Conservation (phyloP, 2,113 vertebrate genomes). For the Hippocampus zosterae region DNA sequence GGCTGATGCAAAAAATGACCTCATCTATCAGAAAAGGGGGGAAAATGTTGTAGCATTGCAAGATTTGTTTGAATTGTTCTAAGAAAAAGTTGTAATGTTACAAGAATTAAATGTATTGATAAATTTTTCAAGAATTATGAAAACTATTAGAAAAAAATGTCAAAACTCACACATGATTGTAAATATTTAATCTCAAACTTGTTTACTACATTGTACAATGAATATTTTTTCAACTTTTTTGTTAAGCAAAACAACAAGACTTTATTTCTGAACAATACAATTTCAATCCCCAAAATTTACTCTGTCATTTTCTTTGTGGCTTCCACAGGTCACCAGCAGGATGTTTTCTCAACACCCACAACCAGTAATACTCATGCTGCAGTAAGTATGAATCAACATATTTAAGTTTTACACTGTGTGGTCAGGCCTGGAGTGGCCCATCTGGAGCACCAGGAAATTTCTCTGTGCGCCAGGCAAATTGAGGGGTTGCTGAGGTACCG, state of each 20-base stretch:
- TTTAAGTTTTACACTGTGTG: background rate
- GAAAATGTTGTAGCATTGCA: too few species aligned
- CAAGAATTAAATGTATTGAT: too few species aligned
- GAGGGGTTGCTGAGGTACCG: too few species aligned
- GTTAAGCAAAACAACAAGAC: background rate
- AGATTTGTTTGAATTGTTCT: too few species aligned
- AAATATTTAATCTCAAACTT: background rate
- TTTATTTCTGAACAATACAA: background rate
- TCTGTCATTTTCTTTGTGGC: background rate
- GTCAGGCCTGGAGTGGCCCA: too few species aligned
- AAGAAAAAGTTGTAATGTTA: too few species aligned
- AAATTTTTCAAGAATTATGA: too few species aligned
- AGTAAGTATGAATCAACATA: conserved; percentile 34
- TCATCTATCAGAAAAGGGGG: too few species aligned
- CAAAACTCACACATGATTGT: background rate
- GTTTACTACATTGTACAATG: background rate
- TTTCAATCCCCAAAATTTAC: background rate
- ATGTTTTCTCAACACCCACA: background rate
- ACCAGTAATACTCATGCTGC: conserved; percentile 17
- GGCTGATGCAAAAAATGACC: too few species aligned
- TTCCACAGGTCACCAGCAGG: conserved; percentile 25
- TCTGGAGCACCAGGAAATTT: too few species aligned
- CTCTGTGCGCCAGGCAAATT: too few species aligned
- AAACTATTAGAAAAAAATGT: too few species aligned
- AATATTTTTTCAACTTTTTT: background rate